phyloP scores from a whole-genome alignment of 2,113 vertebrate species.

The Vicugna pacos region DNA sequence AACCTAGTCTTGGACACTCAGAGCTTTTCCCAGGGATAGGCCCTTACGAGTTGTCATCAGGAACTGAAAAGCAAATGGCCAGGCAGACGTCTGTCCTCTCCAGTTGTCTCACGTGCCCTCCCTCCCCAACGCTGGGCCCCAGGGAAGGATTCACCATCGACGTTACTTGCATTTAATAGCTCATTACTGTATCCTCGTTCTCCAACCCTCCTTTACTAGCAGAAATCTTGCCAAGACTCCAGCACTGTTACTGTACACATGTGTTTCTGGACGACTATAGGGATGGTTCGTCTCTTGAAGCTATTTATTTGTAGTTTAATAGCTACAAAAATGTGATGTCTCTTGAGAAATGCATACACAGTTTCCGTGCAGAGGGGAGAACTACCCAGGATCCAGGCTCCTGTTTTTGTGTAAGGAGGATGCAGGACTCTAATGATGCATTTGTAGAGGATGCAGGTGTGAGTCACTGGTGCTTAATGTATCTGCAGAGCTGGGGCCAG shows the following conservation, averaged over 20 bases:
- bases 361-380: constrained; percentile 23
- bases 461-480: neutral
- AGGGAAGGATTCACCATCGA: neutral
- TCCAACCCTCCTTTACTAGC: neutral
- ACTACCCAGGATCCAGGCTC: neutral
- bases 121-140: neutral
- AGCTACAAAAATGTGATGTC: constrained; percentile 2
- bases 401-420: constrained; percentile 24
- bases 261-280: constrained; percentile 39
- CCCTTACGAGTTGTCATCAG: neutral
- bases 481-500: neutral
- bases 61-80: neutral
- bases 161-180: neutral
- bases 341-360: constrained; percentile 17
- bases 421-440: neutral
- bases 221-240: neutral
- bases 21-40: neutral
- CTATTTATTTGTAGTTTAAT: constrained; percentile 57
- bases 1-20: neutral
- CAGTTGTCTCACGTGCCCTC: neutral
- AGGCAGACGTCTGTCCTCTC: neutral
- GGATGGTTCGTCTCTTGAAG: constrained; percentile 43
- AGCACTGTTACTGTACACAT: neutral
- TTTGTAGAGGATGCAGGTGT: constrained; percentile 10
- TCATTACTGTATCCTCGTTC: neutral